These are phyloP conservation scores for Cercocebus atys DNA, from an alignment of 2,113 vertebrate species.

Conservation along the genomic window DNA sequence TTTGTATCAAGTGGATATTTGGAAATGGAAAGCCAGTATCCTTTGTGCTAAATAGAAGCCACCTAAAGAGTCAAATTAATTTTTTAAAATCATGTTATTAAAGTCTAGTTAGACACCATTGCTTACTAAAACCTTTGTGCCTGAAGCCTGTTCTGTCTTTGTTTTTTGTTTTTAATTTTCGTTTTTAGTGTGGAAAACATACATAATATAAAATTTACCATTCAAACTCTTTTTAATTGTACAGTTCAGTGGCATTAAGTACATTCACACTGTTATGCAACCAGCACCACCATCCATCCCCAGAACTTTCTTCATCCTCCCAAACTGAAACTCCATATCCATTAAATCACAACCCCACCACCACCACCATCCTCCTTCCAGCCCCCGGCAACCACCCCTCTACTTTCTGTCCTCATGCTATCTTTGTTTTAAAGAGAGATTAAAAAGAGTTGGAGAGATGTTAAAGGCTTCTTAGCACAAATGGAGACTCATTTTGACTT, in stretches of 20 bases:
- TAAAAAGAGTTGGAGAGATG: not conserved
- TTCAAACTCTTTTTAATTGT: not conserved
- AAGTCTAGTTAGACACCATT: not conserved
- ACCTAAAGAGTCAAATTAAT: not conserved
- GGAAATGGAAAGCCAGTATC: not conserved
- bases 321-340: not conserved
- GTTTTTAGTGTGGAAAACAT: not conserved
- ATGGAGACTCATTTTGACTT: not conserved
- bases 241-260: not conserved
- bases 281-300: not conserved
- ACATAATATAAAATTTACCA: not conserved
- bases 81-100: not conserved
- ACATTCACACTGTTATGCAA: rapidly evolving
- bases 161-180: not conserved
- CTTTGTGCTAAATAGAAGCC: not conserved
- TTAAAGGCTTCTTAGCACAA: not conserved
- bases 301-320: not conserved
- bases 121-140: not conserved
- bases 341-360: too few relatives aligned
- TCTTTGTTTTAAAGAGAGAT: not conserved
- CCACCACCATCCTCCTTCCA: not conserved
- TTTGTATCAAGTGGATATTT: not conserved
- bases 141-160: not conserved
- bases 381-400: not conserved
- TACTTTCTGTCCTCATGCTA: not conserved